These are phyloP conservation scores for Diabrotica virgifera DNA, from an alignment of 1,140 invertebrate genomes.

Conservation along the genomic window DNA sequence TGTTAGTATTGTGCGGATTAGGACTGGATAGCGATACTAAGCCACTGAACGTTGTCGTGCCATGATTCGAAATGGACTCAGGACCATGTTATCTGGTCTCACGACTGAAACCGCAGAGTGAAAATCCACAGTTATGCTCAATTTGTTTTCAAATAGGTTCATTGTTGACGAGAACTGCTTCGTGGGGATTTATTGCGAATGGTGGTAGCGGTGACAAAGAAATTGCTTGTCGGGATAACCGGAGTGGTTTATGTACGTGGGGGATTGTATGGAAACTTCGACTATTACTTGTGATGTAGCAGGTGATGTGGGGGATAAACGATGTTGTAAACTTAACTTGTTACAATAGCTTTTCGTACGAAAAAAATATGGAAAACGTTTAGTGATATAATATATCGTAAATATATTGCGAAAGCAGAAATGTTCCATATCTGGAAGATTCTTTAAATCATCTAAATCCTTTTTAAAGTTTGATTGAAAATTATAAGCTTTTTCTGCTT, in stretches of 20 bases:
- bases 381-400: no score
- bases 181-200: constrained; percentile 2
- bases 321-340: no score
- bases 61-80: neutral
- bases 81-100: neutral
- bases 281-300: no score
- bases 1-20: neutral
- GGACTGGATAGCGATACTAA: neutral
- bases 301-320: no score
- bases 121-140: neutral
- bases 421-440: no score
- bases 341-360: no score
- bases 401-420: no score
- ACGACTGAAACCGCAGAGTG: neutral
- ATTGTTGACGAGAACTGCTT: neutral
- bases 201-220: neutral
- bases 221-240: neutral
- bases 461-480: no score
- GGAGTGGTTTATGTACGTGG: neutral
- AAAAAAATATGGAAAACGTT: no score
- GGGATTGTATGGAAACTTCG: no score
- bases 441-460: no score
- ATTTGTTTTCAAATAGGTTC: neutral
- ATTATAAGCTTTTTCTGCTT: no score
- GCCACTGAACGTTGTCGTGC: neutral